A percentile compares a stretch with the other conserved stretches of the same genome.
Evolutionary conservation across 2,797 vertebrate genomes (phyloP).

Genomic region (Oceanodroma leucorhoa): DNA sequence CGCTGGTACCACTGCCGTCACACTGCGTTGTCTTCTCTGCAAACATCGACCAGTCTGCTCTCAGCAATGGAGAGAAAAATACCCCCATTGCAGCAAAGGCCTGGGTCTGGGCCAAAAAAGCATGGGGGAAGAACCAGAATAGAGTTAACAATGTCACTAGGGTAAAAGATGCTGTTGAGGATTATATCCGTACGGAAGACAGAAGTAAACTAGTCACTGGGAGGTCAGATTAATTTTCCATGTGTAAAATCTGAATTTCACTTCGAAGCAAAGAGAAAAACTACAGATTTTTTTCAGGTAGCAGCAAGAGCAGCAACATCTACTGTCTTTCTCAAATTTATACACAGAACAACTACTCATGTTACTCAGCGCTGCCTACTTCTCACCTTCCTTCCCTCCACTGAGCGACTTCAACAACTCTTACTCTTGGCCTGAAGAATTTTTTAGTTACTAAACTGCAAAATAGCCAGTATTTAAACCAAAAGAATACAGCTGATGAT

Average conservation of each 20-base stretch:
- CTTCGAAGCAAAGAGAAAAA: background rate
- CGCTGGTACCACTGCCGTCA: accelerated
- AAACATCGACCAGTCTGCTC: background rate
- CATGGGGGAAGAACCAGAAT: background rate
- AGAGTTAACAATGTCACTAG: background rate
- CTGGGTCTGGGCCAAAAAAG: background rate
- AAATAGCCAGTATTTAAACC: background rate
- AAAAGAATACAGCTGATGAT: background rate
- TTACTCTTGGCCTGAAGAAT: background rate
- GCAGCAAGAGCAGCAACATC: background rate
- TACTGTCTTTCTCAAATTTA: background rate
- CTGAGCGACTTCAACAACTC: background rate
- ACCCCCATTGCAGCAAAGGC: background rate
- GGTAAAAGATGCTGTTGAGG: background rate
- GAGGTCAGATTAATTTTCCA: background rate
- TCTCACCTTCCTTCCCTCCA: background rate
- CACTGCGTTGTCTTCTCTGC: accelerated
- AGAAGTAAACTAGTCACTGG: background rate
- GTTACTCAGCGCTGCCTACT: background rate
- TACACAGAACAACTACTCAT: background rate
- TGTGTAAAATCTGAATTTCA: background rate
- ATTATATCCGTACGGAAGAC: background rate
- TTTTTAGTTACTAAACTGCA: background rate
- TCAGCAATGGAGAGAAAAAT: background rate
- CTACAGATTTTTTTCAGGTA: background rate